Percentiles rank a stretch among this genome's conserved stretches.
These are phyloP conservation scores for Oreotrochilus melanogaster DNA, from an alignment of 2,113 vertebrate species.

Conservation along the genomic window DNA sequence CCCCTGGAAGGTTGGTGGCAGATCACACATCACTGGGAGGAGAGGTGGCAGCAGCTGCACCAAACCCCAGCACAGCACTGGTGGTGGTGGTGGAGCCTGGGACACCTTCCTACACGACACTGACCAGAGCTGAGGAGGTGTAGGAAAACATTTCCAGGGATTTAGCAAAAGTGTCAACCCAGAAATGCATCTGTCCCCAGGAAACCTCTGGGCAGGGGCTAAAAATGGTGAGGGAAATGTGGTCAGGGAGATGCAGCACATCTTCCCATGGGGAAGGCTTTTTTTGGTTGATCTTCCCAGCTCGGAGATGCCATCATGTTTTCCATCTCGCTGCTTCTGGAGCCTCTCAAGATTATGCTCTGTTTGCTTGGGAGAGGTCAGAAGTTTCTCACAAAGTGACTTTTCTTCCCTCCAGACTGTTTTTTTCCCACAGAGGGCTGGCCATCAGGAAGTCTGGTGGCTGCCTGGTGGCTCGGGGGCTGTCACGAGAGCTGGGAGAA, in stretches of 20 bases:
- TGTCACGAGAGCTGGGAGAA: neutral
- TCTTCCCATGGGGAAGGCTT: neutral
- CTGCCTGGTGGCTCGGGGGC: fast-evolving
- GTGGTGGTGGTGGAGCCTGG: neutral
- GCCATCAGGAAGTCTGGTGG: neutral
- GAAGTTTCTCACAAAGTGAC: neutral
- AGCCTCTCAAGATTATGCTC: neutral
- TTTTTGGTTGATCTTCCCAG: neutral
- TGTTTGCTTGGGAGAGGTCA: neutral
- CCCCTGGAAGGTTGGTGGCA: neutral
- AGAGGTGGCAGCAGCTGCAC: neutral
- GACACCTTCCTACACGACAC: neutral
- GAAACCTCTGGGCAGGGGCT: neutral
- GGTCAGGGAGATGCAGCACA: neutral
- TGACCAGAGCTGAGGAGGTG: neutral
- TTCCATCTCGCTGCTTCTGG: neutral
- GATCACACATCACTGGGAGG: neutral
- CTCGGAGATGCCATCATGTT: neutral
- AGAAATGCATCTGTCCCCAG: neutral
- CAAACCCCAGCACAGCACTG: neutral
- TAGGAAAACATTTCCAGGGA: neutral
- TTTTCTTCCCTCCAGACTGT: neutral
- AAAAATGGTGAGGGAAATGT: fast-evolving
- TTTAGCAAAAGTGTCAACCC: neutral
- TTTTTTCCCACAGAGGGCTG: fast-evolving